Evolutionary conservation across 1,140 invertebrate genomes (phyloP), one percentile per base, ranked within the genome.

Genomic region (Pissodes strobi): DNA sequence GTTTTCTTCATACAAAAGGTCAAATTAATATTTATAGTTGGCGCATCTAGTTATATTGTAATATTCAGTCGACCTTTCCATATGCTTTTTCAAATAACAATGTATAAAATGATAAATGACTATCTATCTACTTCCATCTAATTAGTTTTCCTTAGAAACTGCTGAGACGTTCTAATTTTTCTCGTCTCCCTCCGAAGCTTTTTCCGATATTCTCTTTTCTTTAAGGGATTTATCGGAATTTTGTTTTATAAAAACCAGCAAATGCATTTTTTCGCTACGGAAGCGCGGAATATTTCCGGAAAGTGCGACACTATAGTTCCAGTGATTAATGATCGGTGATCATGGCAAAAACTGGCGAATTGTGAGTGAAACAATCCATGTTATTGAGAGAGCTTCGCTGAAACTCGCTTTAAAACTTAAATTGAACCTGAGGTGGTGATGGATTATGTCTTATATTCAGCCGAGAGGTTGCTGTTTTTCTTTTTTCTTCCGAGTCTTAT

Each of bases 361-460:
- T 46, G 56, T 58, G 56, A 58, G 23, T 34, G 56, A 46, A 58
- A 58, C 56, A 58, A 58, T 58, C 41, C 56, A 34, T 46, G 41
- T 58, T 58, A 58, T 58, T 58, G 56, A 30, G 45, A 30, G 21
- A 45, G 41, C 56, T 41, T 58, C 19, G 21, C 27, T 43, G 3
- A 38, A 58, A 58, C 45, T 58, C 27, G 39, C 41, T 58, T 58
- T 58, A 58, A 56, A 58, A 56, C 25, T 58, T 58, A 58, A 58
- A 58, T 58, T 58, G 56, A 37, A 46, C 52, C 39, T n/a, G 30
- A 25, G 52, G 17, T 22, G 34, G 10, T 58, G 56, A 58, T 58
- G 45, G 56, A 58, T 58, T 58, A 48, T 48, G 23, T 48, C 22
- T 27, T 45, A 34, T 58, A 58, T 58, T 37, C 56, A 45, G 41